Percentiles rank a stretch among this genome's conserved stretches.
Evolutionary conservation across 2,888 invertebrate genomes (phyloP).

Genomic region (Limenitis camilla): DNA sequence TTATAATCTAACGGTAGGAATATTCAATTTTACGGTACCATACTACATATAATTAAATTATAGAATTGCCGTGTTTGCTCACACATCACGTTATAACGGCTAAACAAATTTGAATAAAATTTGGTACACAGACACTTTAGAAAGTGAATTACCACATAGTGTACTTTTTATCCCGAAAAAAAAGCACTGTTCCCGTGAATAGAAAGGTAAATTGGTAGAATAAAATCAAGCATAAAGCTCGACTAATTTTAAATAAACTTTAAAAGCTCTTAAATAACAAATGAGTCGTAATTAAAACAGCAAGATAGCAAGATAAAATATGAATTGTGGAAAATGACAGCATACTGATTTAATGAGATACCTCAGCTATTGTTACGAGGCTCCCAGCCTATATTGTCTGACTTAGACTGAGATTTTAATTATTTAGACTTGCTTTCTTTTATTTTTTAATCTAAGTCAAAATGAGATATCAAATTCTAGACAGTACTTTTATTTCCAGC

Average conservation of each 20-base stretch:
- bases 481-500: neutral
- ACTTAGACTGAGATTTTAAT: slow-evolving; percentile 8
- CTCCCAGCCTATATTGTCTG: neutral
- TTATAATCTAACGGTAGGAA: too few relatives aligned
- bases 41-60: too few relatives aligned
- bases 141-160: too few relatives aligned
- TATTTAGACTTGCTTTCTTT: slow-evolving; percentile 3
- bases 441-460: neutral
- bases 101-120: too few relatives aligned
- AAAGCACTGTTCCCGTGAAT: too few relatives aligned
- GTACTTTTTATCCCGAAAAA: too few relatives aligned
- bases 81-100: too few relatives aligned
- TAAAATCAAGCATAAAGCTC: neutral
- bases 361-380: slow-evolving; percentile 2
- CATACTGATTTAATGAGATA: slow-evolving; percentile 8
- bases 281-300: neutral
- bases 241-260: too few relatives aligned
- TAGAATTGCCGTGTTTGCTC: too few relatives aligned
- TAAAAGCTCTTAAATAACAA: too few relatives aligned
- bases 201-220: neutral
- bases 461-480: neutral
- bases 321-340: neutral
- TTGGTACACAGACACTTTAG: too few relatives aligned
- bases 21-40: too few relatives aligned
- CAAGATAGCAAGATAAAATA: neutral